Evolutionary conservation across 2,797 vertebrate species (phyloP).

Genomic region (Remorina albescens): DNA sequence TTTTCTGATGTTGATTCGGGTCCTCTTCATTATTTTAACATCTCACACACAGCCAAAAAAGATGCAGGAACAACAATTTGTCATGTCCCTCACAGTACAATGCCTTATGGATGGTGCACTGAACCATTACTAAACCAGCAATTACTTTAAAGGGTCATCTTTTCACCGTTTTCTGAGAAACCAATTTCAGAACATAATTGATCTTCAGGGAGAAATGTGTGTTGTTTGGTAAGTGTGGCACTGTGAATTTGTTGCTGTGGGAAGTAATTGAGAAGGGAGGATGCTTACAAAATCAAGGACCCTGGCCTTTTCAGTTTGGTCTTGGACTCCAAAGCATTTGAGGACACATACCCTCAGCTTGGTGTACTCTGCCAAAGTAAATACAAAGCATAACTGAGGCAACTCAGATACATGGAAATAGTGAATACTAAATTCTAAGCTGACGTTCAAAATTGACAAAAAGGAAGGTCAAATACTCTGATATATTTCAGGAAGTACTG

Average conservation of each 20-base stretch:
- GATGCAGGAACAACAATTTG: slow-evolving; percentile 76
- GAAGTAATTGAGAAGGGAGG: slow-evolving; percentile 74
- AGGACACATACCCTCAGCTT: slow-evolving; percentile 3
- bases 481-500: not conserved
- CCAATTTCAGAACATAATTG: slow-evolving; percentile 87
- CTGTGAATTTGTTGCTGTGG: slow-evolving; percentile 74
- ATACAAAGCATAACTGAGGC: not conserved
- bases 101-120: slow-evolving; percentile 83
- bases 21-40: slow-evolving; percentile 80
- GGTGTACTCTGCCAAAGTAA: not conserved
- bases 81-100: slow-evolving; percentile 79
- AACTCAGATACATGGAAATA: not conserved
- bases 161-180: slow-evolving; percentile 82
- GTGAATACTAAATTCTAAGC: not conserved
- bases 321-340: not conserved
- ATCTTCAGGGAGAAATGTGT: slow-evolving; percentile 80
- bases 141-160: slow-evolving; percentile 81
- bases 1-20: slow-evolving; percentile 68
- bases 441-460: not conserved
- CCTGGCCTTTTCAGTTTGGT: slow-evolving; percentile 35
- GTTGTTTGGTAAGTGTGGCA: slow-evolving; percentile 77
- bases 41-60: slow-evolving; percentile 77
- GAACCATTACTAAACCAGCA: slow-evolving; percentile 80
- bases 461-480: not conserved
- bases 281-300: slow-evolving; percentile 60